Evolutionary conservation across 2,113 vertebrate genomes (phyloP), one percentile per base, ranked within the genome.

Genomic region (Indicator indicator): DNA sequence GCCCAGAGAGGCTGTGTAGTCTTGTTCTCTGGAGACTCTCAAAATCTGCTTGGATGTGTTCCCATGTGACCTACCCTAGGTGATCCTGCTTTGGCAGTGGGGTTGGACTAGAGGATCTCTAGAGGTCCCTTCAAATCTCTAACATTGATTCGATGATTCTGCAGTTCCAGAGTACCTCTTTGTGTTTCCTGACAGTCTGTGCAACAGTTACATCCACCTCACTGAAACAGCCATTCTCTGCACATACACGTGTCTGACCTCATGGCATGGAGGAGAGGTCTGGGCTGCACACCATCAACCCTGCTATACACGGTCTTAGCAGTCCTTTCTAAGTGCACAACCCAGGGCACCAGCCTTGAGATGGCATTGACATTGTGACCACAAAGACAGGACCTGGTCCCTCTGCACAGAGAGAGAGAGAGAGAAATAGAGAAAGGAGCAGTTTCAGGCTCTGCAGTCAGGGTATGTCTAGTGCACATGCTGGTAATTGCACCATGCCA

Each of bases 401-500:
- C 9, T 59, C 72, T 69, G 11, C 59, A 3, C 21, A 15, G 46
- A 33, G 78, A 19, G 2, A 44, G 46, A 27, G 56, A 27, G 62
- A 46, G 40, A 36, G 44, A n/a, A 74, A 23, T 1, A 44, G 44
- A 26, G 55, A 27, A 86, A 93, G 93, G 80, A 78, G 80, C 88
- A 83, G 55, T 81, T 81, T 52, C 52, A 81, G 83, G 5, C 91
- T 50, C 77, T 7, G 88, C 91, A 83, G 79, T 8, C 48, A 83
- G 73, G 21, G 42, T 21, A 20, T 36, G 54, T 77, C 48, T 71
- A 11, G 79, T 42, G 83, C 88, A 52, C 73, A 54, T 40, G 87
- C 20, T 59, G 81, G 91, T 93, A 93, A 70, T 92, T 89, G 85
- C 95, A 33, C 74, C 48, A 62, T 81, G 97, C 93, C 14, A 94